Conservation (phyloP, 1,140 invertebrate genomes). For the Rhopalosiphum maidis region DNA sequence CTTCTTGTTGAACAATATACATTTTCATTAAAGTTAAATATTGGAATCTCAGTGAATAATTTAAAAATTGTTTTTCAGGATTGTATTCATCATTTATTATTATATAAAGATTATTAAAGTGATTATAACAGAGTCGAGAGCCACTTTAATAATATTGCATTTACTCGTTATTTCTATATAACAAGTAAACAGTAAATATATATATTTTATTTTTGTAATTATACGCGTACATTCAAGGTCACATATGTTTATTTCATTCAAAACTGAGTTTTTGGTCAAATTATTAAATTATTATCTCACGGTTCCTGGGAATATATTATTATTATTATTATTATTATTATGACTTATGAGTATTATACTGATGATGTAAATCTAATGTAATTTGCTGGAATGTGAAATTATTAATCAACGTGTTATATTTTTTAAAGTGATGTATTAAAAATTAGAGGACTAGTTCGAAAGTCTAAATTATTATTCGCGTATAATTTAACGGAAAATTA, state of each 20-base stretch:
- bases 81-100: not conserved
- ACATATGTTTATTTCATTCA: not conserved
- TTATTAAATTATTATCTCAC: not conserved
- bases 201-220: not conserved
- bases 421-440: not conserved
- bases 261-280: not conserved
- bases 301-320: not conserved
- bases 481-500: not conserved
- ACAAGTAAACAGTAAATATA: not conserved
- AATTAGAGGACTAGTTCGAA: not conserved
- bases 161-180: not conserved
- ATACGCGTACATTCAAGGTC: not conserved
- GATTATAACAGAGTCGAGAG: not conserved
- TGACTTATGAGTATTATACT: not conserved
- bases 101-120: not conserved
- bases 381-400: not conserved
- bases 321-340: not conserved
- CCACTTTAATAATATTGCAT: not conserved
- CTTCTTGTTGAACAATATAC: not conserved
- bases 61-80: not conserved
- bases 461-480: not conserved
- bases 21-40: not conserved
- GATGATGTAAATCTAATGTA: not conserved
- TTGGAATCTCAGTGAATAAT: not conserved
- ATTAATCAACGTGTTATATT: not conserved